Evolutionary conservation across 2,888 invertebrate species (phyloP).

Genomic region (Ichneumoninae sp.): DNA sequence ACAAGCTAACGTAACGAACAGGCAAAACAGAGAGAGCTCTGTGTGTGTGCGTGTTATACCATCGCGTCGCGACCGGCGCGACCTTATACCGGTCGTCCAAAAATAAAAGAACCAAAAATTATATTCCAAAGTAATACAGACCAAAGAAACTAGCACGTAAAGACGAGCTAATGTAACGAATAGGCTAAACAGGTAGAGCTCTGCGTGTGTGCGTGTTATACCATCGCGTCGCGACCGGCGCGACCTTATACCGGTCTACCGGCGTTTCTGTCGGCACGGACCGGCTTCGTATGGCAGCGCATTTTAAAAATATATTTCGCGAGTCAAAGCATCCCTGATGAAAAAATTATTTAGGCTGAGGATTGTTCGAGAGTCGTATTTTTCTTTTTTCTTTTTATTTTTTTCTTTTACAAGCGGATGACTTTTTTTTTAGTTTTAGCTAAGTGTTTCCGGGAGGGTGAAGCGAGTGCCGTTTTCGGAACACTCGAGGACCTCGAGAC

Average conservation of each 20-base stretch:
- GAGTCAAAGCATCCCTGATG: neutral
- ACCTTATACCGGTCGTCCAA: constrained; percentile 63
- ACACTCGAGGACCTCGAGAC: neutral
- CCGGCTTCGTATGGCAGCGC: neutral
- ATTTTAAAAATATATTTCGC: too few relatives aligned
- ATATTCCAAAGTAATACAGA: neutral
- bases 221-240: neutral
- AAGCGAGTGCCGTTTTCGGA: neutral
- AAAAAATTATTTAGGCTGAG: neutral
- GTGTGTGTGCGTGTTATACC: neutral
- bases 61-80: neutral
- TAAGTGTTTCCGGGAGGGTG: neutral
- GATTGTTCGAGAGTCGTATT: neutral
- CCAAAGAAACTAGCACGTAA: neutral
- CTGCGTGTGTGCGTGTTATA: neutral
- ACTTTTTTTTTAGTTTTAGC: neutral
- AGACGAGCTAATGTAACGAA: neutral
- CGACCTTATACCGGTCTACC: constrained; percentile 29
- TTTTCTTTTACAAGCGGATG: neutral
- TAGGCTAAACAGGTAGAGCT: neutral
- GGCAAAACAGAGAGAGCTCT: neutral
- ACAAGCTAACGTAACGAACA: neutral
- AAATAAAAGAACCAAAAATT: constrained; percentile 15
- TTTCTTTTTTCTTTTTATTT: neutral
- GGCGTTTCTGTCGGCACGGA: neutral